These are phyloP conservation scores for Belonocnema kinseyi DNA, from an alignment of 1,140 invertebrate genomes.

Conservation along the genomic window DNA sequence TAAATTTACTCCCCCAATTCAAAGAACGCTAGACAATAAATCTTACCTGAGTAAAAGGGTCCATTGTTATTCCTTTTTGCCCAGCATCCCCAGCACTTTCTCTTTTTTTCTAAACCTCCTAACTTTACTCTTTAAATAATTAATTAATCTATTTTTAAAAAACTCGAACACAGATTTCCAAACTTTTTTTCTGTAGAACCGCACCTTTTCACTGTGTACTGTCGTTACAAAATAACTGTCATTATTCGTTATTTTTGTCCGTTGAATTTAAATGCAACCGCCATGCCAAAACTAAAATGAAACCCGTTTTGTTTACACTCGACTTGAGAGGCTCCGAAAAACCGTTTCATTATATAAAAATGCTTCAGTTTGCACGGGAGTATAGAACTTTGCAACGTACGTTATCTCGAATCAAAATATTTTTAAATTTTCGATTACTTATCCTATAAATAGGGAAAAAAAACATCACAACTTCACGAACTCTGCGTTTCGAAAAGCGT, in stretches of 20 bases:
- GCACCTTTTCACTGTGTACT: slow-evolving; percentile 17
- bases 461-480: no score
- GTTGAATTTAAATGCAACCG: slow-evolving; percentile 63
- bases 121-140: not conserved
- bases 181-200: not conserved
- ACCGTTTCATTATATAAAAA: not conserved
- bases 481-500: no score
- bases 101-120: not conserved
- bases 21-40: not conserved
- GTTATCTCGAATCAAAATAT: no score
- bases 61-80: slow-evolving; percentile 56
- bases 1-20: slow-evolving; percentile 28
- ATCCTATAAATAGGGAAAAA: no score
- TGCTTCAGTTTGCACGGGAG: not conserved
- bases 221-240: not conserved
- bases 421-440: no score
- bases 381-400: not conserved
- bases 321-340: not conserved
- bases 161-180: not conserved
- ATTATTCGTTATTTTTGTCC: slow-evolving; percentile 46
- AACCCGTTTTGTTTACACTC: slow-evolving; percentile 14
- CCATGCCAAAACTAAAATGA: slow-evolving; percentile 38
- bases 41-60: slow-evolving; percentile 66
- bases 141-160: not conserved
- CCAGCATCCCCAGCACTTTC: slow-evolving; percentile 4